These are phyloP conservation scores for Camponotus pennsylvanicus DNA, from an alignment of 1,140 invertebrate genomes.

Conservation along the genomic window DNA sequence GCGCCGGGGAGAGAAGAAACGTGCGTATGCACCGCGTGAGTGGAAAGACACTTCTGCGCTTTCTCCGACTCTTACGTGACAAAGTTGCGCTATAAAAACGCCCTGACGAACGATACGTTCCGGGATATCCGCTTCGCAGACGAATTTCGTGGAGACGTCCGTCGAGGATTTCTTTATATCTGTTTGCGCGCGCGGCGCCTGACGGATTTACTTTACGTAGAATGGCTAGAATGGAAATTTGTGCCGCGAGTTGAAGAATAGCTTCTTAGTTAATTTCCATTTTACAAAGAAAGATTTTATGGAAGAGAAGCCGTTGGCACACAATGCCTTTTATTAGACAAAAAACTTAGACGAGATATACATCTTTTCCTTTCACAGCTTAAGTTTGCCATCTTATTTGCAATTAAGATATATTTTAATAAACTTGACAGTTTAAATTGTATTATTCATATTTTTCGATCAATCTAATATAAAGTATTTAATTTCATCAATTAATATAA, in stretches of 20 bases:
- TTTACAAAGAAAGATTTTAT: neutral
- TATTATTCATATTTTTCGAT: neutral
- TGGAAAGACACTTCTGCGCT: conserved; percentile 22
- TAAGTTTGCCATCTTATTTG: neutral
- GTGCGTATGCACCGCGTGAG: conserved; percentile 8
- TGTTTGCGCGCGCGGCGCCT: conserved; percentile 22
- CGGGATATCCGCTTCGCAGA: conserved; percentile 4
- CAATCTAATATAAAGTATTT: neutral
- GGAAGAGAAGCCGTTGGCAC: neutral
- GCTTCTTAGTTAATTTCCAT: neutral
- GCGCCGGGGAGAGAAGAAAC: neutral
- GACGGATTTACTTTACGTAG: conserved; percentile 16
- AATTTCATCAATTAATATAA: too few relatives aligned
- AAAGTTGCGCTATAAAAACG: conserved; percentile 44
- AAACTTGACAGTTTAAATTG: neutral
- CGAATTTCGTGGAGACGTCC: conserved; percentile 27
- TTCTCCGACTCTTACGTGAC: conserved; percentile 21
- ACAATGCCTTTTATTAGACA: neutral
- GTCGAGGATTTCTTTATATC: conserved; percentile 33
- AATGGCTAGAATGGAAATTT: neutral
- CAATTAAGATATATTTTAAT: neutral
- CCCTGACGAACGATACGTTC: conserved; percentile 18
- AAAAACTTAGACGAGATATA: neutral
- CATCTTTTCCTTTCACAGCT: neutral
- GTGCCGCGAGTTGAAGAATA: neutral